A percentile compares a stretch with the other conserved stretches of the same genome.
These are phyloP conservation scores for Ellobius talpinus DNA, from an alignment of 2,113 vertebrate species.

Conservation along the genomic window DNA sequence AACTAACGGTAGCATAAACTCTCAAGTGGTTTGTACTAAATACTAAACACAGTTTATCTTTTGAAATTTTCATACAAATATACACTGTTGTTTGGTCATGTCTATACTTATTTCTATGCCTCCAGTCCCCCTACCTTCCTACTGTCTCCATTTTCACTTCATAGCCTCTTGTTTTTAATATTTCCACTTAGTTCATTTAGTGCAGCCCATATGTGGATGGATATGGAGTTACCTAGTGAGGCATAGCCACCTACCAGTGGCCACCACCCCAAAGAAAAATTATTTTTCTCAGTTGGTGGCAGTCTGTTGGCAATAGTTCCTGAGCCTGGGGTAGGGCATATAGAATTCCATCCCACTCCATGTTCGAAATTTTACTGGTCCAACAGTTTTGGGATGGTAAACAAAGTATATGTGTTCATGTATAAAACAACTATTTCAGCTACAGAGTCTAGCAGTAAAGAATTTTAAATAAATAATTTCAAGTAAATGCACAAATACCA, in stretches of 20 bases:
- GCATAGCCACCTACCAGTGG: neutral
- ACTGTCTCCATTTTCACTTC: neutral
- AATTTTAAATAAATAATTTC: neutral
- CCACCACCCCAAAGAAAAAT: neutral
- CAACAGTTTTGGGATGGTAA: rapidly evolving
- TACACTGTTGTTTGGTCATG: neutral
- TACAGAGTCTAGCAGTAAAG: neutral
- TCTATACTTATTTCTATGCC: neutral
- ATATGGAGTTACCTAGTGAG: neutral
- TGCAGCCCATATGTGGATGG: neutral
- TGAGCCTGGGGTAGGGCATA: neutral
- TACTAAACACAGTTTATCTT: neutral
- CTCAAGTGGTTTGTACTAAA: too few species aligned
- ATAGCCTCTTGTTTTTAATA: neutral
- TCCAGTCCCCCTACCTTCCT: neutral
- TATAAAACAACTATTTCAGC: neutral
- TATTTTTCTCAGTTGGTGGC: neutral
- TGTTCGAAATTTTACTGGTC: neutral
- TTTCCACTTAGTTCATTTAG: neutral
- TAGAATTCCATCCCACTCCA: neutral
- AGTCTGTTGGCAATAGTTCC: neutral
- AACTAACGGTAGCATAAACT: neutral
- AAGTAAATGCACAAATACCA: neutral
- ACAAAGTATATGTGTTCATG: neutral
- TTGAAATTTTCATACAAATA: neutral